Base-by-base conservation (phyloP, 2,797 vertebrate genomes). In the Phalanger gymnotis region DNA sequence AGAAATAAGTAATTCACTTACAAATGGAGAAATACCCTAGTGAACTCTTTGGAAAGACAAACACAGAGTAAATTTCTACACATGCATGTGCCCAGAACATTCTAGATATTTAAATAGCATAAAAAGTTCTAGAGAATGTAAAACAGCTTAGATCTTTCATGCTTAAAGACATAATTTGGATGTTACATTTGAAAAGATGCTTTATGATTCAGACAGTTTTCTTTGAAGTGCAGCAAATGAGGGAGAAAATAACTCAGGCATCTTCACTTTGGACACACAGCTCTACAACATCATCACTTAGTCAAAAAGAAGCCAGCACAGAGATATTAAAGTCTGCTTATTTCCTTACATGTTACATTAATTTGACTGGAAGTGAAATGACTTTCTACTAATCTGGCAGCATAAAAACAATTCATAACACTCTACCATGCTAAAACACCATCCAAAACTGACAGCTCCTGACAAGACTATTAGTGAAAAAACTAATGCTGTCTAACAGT, bases 301-400 rank as follows among this genome's bases (percentile, higher is more conserved):
- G 93, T 90, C 81, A 91, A 57, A 47, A 25, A 93, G 90, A 90
- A n/a, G 92, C 93, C 94, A 94, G 89, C 25, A 34, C 94, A 95
- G 94, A 54, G 93, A 97, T 90, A 51, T 28, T 92, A 94, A 91
- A 54, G 55, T 58, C n/a, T 12, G 4, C 5, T 7, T 52, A 12
- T 91, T 97, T 89, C 92, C 87, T 73, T 94, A 54, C 2, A 30
- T 4, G 22, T 92, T 94, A 14, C n/a, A 1, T 27, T 97, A 52
- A 96, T 96, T 95, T 96, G 13, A 57, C 34, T 53, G 52, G 0
- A 0, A 96, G 90, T 96, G 95, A 97, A 96, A 96, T 96, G 96
- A 4, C 92, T 53, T 92, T 95, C 93, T 96, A 1, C 58, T 93
- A 92, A 94, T 96, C 52, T 52, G 94, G 56, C 73, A 47, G 73